Base-by-base conservation (phyloP, 2,113 vertebrate species). In the Saccopteryx leptura region DNA sequence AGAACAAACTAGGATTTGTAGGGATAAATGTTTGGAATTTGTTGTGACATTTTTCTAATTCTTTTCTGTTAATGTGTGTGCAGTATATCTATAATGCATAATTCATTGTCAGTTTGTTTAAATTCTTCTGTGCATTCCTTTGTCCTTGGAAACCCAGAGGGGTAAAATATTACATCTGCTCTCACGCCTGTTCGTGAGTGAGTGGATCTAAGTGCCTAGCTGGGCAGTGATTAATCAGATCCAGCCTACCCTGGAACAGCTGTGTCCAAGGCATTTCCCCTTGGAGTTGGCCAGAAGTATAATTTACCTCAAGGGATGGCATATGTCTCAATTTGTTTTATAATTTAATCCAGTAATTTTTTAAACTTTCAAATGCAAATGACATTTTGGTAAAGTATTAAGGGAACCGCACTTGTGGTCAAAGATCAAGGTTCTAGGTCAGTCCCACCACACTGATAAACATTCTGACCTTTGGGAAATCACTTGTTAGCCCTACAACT, bases 241-340 rank as follows among this genome's bases (percentile, higher is more conserved):
- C 79, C 1, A 3, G n/a, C 4, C n/a, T 91, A 81, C 50, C 75
- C 24, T 80, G 66, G 17, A 93, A 83, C 80, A 97, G 92, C 92
- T 96, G 92, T 90, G 83, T 84, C 92, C n/a, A 76, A 75, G 24
- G 81, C 39, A 18, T 76, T 75, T 90, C 87, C 83, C 80, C 10
- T 75, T 93, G 68, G 83, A 93, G 28, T 18, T 94, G 60, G 54
- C 93, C 78, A 94, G 83, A 87, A 88, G 63, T 28, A 46, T 89
- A 92, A 95, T 97, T 93, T 93, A 56, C 75, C 66, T 83, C 65
- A 76, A 90, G 71, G 79, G 95, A 95, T 91, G 69, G 50, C 69
- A 81, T 94, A 89, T 86, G n/a, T 93, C 75, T 94, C 87, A 75
- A 89, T 97, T 95, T 91, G 91, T 95, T 96, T 97, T 97, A 86